phyloP scores from a whole-genome alignment of 2,797 vertebrate genomes.

The Protosalanx chinensis region DNA sequence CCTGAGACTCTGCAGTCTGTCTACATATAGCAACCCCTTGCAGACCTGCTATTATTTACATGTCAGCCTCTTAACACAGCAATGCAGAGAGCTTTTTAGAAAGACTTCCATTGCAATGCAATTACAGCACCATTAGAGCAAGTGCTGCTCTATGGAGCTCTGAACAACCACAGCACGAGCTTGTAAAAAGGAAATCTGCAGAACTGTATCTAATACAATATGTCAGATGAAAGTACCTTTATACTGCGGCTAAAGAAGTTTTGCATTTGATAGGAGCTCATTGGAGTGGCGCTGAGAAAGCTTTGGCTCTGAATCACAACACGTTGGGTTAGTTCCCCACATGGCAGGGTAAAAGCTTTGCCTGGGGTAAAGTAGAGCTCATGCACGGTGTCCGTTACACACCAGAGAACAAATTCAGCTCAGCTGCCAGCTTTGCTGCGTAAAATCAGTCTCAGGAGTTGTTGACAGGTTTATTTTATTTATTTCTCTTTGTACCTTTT shows the following conservation, averaged over 20 bases:
- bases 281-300: neutral
- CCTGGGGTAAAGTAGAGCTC: constrained; percentile 1
- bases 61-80: constrained; percentile 9
- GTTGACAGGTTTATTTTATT: constrained; percentile 4
- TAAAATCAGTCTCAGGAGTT: constrained; percentile 7
- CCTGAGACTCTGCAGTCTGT: neutral
- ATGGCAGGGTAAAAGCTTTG: constrained; percentile 13
- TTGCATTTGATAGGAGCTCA: neutral
- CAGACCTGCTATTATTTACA: constrained; percentile 6
- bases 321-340: constrained; percentile 4
- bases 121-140: neutral
- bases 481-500: neutral
- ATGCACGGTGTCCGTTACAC: neutral
- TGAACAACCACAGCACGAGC: neutral
- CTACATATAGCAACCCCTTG: neutral
- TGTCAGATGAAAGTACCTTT: constrained; percentile 4
- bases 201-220: constrained; percentile 6
- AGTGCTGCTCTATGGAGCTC: neutral
- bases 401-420: constrained; percentile 28
- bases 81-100: constrained; percentile 1
- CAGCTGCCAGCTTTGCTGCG: constrained; percentile 30
- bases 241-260: neutral
- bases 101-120: neutral
- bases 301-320: constrained; percentile 4
- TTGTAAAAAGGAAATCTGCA: neutral